phyloP scores from a whole-genome alignment of 2,888 invertebrate species.

The Caradrina kadenii region DNA sequence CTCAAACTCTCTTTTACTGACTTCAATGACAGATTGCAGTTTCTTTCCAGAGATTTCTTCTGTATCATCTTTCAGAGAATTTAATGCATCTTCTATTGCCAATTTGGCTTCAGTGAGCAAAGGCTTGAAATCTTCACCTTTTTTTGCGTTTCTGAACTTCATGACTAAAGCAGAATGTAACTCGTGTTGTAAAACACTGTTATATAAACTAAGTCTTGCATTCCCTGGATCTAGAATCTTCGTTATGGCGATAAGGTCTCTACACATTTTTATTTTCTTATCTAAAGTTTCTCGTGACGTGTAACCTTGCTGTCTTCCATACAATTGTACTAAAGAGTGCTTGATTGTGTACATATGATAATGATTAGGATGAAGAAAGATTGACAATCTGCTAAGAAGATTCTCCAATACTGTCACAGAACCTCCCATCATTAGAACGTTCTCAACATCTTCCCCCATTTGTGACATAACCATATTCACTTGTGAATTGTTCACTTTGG shows the following conservation, averaged over 20 bases:
- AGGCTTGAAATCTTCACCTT: slow-evolving; percentile 79
- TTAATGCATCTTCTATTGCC: slow-evolving; percentile 83
- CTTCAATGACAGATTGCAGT: slow-evolving; percentile 84
- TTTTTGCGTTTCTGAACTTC: slow-evolving; percentile 82
- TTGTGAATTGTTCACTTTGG: slow-evolving; percentile 92
- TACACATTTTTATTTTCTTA: slow-evolving; percentile 93
- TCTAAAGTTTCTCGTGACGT: slow-evolving; percentile 91
- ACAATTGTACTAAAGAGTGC: slow-evolving; percentile 95
- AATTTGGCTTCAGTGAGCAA: slow-evolving; percentile 85
- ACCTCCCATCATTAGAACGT: slow-evolving; percentile 91
- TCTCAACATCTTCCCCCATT: slow-evolving; percentile 94
- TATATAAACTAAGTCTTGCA: slow-evolving; percentile 93
- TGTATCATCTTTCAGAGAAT: slow-evolving; percentile 86
- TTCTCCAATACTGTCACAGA: slow-evolving; percentile 91
- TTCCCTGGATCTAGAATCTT: slow-evolving; percentile 93
- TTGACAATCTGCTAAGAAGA: slow-evolving; percentile 92
- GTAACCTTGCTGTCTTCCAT: slow-evolving; percentile 93
- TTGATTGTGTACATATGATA: slow-evolving; percentile 95
- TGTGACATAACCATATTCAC: slow-evolving; percentile 92
- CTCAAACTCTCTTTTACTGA: slow-evolving; percentile 86
- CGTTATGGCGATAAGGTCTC: slow-evolving; percentile 92
- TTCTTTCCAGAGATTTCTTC: slow-evolving; percentile 90
- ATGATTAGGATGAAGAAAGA: slow-evolving; percentile 95
- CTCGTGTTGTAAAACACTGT: slow-evolving; percentile 94
- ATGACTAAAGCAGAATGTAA: slow-evolving; percentile 91